Conservation (phyloP, 2,888 invertebrate species). For the Brachyptera risi region DNA sequence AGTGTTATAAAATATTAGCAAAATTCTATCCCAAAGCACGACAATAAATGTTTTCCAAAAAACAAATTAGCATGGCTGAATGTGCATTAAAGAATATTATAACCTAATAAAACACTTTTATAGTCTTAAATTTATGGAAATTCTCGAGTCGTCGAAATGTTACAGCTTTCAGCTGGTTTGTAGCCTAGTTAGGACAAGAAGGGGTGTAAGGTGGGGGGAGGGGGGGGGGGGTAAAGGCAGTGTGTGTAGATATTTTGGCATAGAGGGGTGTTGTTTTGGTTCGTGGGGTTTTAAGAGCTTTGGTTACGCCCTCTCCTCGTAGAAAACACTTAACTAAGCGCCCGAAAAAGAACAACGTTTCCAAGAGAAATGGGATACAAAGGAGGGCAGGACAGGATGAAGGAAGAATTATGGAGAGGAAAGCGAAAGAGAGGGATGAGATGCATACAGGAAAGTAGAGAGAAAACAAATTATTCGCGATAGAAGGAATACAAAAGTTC, state of each 20-base stretch:
- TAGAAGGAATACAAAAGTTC: too few relatives aligned
- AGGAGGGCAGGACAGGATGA: conserved; percentile 12
- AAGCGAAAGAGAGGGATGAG: background rate
- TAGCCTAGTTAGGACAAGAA: background rate
- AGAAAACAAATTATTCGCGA: too few relatives aligned
- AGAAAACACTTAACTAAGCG: conserved; percentile 2
- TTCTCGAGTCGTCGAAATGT: too few relatives aligned
- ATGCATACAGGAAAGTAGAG: too few relatives aligned
- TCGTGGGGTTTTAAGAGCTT: conserved; percentile 5
- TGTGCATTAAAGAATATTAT: too few relatives aligned
- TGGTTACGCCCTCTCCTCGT: conserved; percentile 4
- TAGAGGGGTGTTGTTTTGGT: conserved; percentile 9
- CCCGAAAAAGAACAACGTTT: background rate
- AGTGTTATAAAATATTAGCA: too few relatives aligned
- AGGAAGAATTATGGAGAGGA: conserved; percentile 7
- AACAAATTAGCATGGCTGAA: too few relatives aligned
- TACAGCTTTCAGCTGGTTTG: background rate
- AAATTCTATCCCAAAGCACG: too few relatives aligned
- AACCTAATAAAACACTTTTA: too few relatives aligned
- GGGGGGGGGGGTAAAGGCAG: too few relatives aligned
- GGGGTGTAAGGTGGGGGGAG: background rate
- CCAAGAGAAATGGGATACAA: conserved; percentile 2
- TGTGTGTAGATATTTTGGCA: conserved; percentile 4
- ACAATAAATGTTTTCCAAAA: too few relatives aligned
- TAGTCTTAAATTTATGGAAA: too few relatives aligned